Evolutionary conservation across 2,888 invertebrate genomes (phyloP).

Genomic region (Hydrotaea cyrtoneurina): DNA sequence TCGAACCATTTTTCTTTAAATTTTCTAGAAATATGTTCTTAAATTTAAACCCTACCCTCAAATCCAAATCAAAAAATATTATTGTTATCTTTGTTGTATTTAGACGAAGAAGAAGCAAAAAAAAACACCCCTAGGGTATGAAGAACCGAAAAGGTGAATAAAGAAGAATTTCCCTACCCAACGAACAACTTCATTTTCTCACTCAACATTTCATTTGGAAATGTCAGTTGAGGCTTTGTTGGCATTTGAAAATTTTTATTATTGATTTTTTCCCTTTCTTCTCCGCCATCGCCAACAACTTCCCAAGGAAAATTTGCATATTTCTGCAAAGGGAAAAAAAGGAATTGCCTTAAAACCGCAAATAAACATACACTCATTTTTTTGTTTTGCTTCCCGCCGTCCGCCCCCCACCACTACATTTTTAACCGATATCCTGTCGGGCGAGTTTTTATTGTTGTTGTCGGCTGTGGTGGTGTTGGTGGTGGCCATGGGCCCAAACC

Average conservation of each 20-base stretch:
- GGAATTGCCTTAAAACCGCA: constrained; percentile 43
- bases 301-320: constrained; percentile 48
- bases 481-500: too few species aligned
- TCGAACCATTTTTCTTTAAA: neutral
- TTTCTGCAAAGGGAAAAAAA: constrained; percentile 41
- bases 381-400: neutral
- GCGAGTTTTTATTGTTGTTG: constrained; percentile 39
- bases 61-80: neutral
- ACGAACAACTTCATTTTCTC: constrained; percentile 25
- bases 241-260: constrained; percentile 38
- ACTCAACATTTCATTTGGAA: constrained; percentile 13
- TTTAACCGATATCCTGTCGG: constrained; percentile 52
- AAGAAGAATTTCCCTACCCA: neutral
- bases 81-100: constrained; percentile 2
- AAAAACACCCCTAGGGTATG: constrained; percentile 14
- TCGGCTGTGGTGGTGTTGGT: neutral
- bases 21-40: neutral
- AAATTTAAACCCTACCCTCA: too few species aligned
- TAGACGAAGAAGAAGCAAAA: neutral
- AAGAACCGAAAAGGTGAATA: constrained; percentile 6
- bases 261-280: constrained; percentile 19
- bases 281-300: neutral
- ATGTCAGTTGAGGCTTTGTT: constrained; percentile 22
- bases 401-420: neutral
- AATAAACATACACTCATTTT: constrained; percentile 38